These are phyloP conservation scores for Catharus bicknelli DNA, from an alignment of 2,113 vertebrate species.

Conservation along the genomic window DNA sequence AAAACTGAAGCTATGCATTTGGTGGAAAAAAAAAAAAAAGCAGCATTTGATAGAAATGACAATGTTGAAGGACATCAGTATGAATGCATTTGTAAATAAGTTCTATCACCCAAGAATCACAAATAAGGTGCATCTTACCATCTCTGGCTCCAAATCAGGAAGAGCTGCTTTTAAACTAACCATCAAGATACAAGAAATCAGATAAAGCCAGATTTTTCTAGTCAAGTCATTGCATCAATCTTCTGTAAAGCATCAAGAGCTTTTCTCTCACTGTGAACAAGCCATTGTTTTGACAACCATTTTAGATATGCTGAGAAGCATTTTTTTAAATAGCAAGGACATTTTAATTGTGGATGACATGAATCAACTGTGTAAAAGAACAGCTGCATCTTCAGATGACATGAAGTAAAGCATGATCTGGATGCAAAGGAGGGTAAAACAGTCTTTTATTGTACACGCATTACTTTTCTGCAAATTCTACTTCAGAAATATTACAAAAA, in stretches of 20 bases:
- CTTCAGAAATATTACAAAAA: neutral
- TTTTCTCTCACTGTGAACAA: constrained; percentile 22
- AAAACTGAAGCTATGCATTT: neutral
- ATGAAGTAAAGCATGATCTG: constrained; percentile 51
- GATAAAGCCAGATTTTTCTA: neutral
- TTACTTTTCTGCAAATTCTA: neutral
- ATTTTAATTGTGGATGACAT: constrained; percentile 75
- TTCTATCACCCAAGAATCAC: neutral
- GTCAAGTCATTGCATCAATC: neutral
- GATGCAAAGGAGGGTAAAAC: constrained; percentile 43
- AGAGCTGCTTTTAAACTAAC: constrained; percentile 13
- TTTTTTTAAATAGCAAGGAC: constrained; percentile 72
- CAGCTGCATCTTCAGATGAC: constrained; percentile 75
- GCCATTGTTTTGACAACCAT: constrained; percentile 57
- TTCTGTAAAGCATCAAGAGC: constrained; percentile 30
- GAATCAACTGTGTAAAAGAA: constrained; percentile 71
- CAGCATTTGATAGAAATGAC: neutral
- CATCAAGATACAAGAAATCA: neutral
- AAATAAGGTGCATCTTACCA: neutral
- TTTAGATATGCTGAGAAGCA: constrained; percentile 62
- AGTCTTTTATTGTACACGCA: neutral
- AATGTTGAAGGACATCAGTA: neutral
- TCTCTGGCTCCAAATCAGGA: neutral
- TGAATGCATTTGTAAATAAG: neutral
- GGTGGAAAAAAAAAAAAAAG: neutral